A percentile compares a stretch with the other conserved stretches of the same genome.
These are phyloP conservation scores for Busseola fusca DNA, from an alignment of 2,888 invertebrate species.

Conservation along the genomic window DNA sequence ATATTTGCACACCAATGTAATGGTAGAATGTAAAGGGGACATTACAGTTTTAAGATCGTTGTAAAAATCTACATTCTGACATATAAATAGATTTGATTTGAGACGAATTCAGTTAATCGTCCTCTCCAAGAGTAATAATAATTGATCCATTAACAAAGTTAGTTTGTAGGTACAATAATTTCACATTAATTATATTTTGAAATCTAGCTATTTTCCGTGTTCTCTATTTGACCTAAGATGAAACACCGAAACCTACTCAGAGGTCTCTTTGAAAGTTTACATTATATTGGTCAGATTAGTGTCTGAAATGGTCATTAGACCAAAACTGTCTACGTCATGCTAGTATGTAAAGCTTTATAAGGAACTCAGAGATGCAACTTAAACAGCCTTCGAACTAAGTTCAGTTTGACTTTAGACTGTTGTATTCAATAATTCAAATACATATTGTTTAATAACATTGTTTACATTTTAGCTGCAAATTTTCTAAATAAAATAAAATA, in stretches of 20 bases:
- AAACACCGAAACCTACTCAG: neutral
- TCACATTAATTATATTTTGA: neutral
- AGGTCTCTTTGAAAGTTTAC: neutral
- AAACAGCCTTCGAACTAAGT: neutral
- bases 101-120: neutral
- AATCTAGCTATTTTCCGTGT: neutral
- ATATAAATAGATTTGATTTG: too few species aligned
- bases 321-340: neutral
- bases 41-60: too few species aligned
- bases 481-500: neutral
- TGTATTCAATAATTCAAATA: too few species aligned
- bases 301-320: neutral
- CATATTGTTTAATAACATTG: too few species aligned
- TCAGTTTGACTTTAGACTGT: neutral
- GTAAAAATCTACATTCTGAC: too few species aligned
- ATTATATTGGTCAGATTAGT: neutral
- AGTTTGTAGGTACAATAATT: neutral
- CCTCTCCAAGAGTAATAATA: neutral
- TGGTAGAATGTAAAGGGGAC: too few species aligned
- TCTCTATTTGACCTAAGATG: neutral
- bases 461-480: too few species aligned
- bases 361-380: neutral
- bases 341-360: neutral
- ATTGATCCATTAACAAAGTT: neutral
- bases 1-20: too few species aligned